Evolutionary conservation across 1,140 invertebrate species (phyloP).

Genomic region (Hyphantria cunea): DNA sequence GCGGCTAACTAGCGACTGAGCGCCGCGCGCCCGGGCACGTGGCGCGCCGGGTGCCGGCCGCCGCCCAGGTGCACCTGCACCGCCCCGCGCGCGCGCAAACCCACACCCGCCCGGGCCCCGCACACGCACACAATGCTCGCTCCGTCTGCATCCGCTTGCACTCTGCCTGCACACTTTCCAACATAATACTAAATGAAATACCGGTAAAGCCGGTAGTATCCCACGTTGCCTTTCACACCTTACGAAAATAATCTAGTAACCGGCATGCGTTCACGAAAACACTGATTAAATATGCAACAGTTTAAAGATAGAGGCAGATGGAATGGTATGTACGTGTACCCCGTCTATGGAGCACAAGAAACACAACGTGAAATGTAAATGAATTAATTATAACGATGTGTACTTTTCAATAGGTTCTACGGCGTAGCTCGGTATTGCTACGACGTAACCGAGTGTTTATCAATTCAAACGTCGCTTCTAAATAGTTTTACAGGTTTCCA

Average conservation of each 20-base stretch:
- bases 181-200: conserved; percentile 23
- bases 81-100: conserved; percentile 41
- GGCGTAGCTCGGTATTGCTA: conserved; percentile 13
- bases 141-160: conserved; percentile 41
- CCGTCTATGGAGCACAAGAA: conserved; percentile 10
- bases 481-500: background rate
- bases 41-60: conserved; percentile 58
- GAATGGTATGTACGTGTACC: conserved; percentile 12
- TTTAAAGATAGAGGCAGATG: conserved; percentile 20
- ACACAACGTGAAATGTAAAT: conserved; percentile 23
- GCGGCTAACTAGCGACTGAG: conserved; percentile 64
- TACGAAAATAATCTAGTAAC: background rate
- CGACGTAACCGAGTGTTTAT: conserved; percentile 6
- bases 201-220: background rate
- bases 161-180: conserved; percentile 40
- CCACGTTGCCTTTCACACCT: background rate
- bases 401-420: conserved; percentile 19
- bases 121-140: conserved; percentile 30
- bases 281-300: conserved; percentile 25
- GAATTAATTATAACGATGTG: conserved; percentile 25
- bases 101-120: conserved; percentile 50
- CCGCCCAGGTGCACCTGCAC: conserved; percentile 69
- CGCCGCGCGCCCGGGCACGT: conserved; percentile 61
- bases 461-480: conserved; percentile 15
- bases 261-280: conserved; percentile 1